Percentiles rank a stretch among this genome's conserved stretches.
Evolutionary conservation across 37 sponge, comb jelly and placozoan species (phyloP).

Genomic region (Agelas oroides): DNA sequence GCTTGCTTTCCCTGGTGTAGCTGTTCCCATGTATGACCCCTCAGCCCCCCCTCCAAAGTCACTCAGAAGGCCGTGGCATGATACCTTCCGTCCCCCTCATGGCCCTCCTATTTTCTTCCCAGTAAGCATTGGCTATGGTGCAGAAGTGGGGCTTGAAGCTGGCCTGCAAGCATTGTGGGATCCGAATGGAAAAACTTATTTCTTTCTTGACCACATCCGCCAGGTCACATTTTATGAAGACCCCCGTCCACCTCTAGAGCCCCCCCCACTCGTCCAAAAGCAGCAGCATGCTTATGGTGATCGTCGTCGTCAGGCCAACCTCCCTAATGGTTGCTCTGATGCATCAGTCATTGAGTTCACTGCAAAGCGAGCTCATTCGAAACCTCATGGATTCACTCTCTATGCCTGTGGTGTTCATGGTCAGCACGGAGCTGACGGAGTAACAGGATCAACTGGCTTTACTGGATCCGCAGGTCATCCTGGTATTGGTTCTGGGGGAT

Average conservation of each 20-base stretch:
- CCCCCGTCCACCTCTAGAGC: constrained; percentile 67
- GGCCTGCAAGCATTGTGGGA: constrained; percentile 88
- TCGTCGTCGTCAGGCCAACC: constrained; percentile 19
- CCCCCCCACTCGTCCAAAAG: constrained; percentile 44
- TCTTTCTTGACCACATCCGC: constrained; percentile 80
- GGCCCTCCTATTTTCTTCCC: constrained; percentile 79
- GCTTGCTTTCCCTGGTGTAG: constrained; percentile 53
- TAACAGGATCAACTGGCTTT: constrained; percentile 45
- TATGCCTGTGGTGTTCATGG: constrained; percentile 73
- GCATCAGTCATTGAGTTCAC: constrained; percentile 37
- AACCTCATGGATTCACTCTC: constrained; percentile 57
- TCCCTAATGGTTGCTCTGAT: constrained; percentile 51
- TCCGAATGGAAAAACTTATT: constrained; percentile 54
- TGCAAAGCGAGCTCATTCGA: constrained; percentile 59
- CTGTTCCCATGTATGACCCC: constrained; percentile 66
- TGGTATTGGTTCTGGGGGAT: constrained; percentile 34
- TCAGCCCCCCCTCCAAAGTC: constrained; percentile 57
- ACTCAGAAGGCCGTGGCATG: constrained; percentile 68
- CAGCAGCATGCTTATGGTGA: constrained; percentile 60
- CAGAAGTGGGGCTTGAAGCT: constrained; percentile 72
- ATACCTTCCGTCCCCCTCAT: constrained; percentile 80
- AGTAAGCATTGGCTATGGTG: constrained; percentile 86
- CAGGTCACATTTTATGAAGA: constrained; percentile 80
- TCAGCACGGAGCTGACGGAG: constrained; percentile 33
- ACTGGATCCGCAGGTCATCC: constrained; percentile 27